Evolutionary conservation across 2,113 vertebrate species (phyloP), one percentile per base, ranked within the genome.

Genomic region (Macroglossus sobrinus): DNA sequence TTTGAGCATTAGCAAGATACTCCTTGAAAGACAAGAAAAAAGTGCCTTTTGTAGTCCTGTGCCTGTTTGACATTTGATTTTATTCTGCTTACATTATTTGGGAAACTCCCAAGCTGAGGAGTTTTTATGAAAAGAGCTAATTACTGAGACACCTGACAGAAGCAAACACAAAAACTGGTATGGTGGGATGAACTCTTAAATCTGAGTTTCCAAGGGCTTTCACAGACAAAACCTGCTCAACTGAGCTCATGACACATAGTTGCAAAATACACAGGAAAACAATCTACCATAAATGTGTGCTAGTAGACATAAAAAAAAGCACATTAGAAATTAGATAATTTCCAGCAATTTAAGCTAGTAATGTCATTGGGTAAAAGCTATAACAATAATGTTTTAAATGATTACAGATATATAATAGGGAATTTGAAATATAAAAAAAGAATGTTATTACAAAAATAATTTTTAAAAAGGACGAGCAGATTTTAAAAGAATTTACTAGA

Each of bases 341-440:
- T 59, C 26, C 6, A 68, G 47, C 50, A 84, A 74, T 82, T 94
- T 94, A 91, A 92, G 57, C 61, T 45, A 87, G n/a, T 45, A 57
- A 35, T 87, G 7, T 9, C 28, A 71, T 45, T 93, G 40, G 22
- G 22, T 80, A 71, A 45, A 84, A 75, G 45, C 19, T 84, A 50
- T 68, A 26, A 84, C 5, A 95, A 50, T 80, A 59, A 66, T 68
- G 6, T 72, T 94, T 94, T 84, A 93, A 88, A 69, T 95, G 18
- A 80, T 93, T 80, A 89, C 85, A 89, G 35, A 38, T 3, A 26
- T 81, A 33, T 43, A 90, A 35, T 68, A 22, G 13, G 19, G 22
- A 84, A 89, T 85, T 91, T 85, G 89, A 94, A 94, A 89, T 89
- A 59, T 4, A 13, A 87, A 18, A 28, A 61, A 82, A 89, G 22